phyloP scores from a whole-genome alignment of 2,113 vertebrate species.

The Neolamprologus toae region DNA sequence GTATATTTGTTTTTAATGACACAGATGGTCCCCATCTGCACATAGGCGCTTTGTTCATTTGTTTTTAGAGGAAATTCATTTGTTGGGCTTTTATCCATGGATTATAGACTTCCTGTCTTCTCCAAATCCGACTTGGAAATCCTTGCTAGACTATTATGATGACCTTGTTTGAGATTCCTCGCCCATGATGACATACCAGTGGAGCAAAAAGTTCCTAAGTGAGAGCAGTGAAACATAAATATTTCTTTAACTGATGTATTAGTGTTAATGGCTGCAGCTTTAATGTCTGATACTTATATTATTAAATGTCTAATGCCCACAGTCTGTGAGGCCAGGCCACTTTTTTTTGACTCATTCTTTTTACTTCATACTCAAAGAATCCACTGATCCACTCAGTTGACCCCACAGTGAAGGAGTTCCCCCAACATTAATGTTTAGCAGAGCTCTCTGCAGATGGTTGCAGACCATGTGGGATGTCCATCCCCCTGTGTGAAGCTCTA shows the following conservation, averaged over 20 bases:
- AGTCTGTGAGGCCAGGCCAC: constrained; percentile 6
- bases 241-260: not conserved
- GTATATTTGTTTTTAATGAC: not conserved
- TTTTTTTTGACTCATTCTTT: constrained; percentile 47
- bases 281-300: constrained; percentile 10
- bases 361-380: constrained; percentile 54
- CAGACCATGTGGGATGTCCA: not conserved
- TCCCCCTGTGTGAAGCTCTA: not conserved
- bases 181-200: not conserved
- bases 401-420: constrained; percentile 4
- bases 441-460: not conserved
- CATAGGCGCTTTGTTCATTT: not conserved
- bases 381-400: constrained; percentile 19
- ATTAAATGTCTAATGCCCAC: constrained; percentile 16
- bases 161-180: constrained; percentile 19
- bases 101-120: not conserved
- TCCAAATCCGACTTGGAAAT: not conserved
- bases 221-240: not conserved
- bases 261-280: not conserved
- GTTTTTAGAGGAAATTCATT: not conserved
- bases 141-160: not conserved
- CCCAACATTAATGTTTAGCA: constrained; percentile 1
- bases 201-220: not conserved
- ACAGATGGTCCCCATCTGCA: not conserved
- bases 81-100: not conserved